Base-by-base conservation (phyloP, 2,797 vertebrate species). In the Myiothlypis coronata region DNA sequence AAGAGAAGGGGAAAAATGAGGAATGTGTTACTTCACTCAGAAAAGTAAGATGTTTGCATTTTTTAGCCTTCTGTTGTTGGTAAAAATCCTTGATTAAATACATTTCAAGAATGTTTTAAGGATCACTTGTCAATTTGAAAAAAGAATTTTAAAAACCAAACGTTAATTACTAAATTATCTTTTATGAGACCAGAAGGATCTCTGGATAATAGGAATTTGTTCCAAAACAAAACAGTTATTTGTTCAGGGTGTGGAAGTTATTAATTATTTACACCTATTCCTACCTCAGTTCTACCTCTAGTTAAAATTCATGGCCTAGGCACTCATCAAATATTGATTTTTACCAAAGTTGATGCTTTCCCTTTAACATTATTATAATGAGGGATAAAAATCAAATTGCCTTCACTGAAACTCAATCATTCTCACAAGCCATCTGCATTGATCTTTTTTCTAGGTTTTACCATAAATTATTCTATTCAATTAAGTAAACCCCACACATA, bases 321-420 rank as follows among this genome's bases (percentile, higher is more conserved):
- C 97, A 89, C 97, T 98, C 97, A 98, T 98, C 98, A 98, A 99
- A 99, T 99, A 99, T 99, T 98, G 98, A 99, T 99, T 98, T 98
- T 96, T 93, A 95, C 96, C 96, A 97, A 97, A 97, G 97, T 94
- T 96, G 98, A 97, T 98, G 98, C 94, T 97, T 97, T 96, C 95
- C 97, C 97, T 97, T 98, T 97, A 98, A 98, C 97, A 97, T 97
- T 97, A 98, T 98, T 98, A 98, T 98, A 98, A 98, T 98, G 98
- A 98, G 97, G 98, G 98, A 98, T 98, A 97, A 98, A 98, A 98
- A 98, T 98, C 98, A 97, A 98, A 98, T 98, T 96, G 98, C 97
- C 96, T 95, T 92, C 87, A 59, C 97, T 95, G 97, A 97, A 97
- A 97, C 97, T 97, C 98, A 96, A 97, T 98, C 98, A 97, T 97